Conservation (phyloP, 2,888 invertebrate genomes). For the Acanthacorydalis orientalis region DNA sequence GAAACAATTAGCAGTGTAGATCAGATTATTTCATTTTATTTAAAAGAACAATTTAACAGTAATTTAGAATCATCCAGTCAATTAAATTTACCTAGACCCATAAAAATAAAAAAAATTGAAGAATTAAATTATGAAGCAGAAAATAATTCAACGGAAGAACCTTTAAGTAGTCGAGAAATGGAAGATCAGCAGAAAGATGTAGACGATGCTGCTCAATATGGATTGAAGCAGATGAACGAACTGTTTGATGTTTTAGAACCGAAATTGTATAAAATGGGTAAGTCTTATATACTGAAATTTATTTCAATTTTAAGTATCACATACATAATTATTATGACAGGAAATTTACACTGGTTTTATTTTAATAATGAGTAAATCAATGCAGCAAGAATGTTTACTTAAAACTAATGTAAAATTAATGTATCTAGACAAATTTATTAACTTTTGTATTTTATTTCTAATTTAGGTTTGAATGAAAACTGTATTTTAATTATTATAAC, state of each 20-base stretch:
- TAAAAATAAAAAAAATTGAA: neutral
- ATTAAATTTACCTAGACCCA: neutral
- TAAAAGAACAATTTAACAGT: neutral
- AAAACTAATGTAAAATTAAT: no score
- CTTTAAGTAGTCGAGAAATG: neutral
- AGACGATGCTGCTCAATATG: conserved; percentile 48
- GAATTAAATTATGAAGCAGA: neutral
- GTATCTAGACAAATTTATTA: no score
- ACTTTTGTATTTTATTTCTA: no score
- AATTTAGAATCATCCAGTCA: neutral
- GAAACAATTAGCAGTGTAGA: neutral
- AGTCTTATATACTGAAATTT: conserved; percentile 17
- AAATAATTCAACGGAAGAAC: neutral
- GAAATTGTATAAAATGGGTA: conserved; percentile 41
- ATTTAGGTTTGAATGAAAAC: no score
- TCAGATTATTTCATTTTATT: neutral
- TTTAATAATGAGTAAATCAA: no score
- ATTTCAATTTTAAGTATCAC: neutral
- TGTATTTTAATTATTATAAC: no score
- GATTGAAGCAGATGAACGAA: conserved; percentile 47
- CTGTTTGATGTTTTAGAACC: conserved; percentile 41
- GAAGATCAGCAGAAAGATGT: conserved; percentile 23
- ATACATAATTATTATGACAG: no score
- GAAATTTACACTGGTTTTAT: no score
- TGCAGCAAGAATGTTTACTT: no score